Evolutionary conservation across 2,888 invertebrate genomes (phyloP).

Genomic region (Phaonia tiefii): DNA sequence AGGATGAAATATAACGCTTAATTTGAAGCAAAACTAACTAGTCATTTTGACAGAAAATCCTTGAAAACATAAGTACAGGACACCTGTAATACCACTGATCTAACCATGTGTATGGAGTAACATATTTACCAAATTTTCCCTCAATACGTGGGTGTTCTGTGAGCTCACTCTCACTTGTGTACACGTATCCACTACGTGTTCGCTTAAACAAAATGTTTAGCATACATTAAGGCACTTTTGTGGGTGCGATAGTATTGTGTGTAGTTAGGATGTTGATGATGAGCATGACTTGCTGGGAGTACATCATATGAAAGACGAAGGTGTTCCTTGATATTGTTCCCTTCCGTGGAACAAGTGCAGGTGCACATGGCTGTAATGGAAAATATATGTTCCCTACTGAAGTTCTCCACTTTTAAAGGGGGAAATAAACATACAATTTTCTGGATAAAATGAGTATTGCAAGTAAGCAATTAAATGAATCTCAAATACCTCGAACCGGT

Average conservation of each 20-base stretch:
- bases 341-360: background rate
- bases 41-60: constrained; percentile 61
- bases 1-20: constrained; percentile 35
- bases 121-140: no score
- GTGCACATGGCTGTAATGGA: background rate
- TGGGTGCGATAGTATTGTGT: background rate
- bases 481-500: constrained; percentile 63
- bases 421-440: background rate
- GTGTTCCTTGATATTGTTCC: background rate
- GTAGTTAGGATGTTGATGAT: constrained; percentile 3
- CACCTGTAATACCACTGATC: constrained; percentile 10
- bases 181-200: constrained; percentile 11
- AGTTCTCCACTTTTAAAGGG: no score
- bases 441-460: constrained; percentile 28
- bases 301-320: background rate
- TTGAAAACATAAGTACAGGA: constrained; percentile 6
- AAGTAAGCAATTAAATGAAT: constrained; percentile 67
- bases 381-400: background rate
- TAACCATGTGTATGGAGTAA: background rate
- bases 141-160: background rate
- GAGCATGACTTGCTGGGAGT: constrained; percentile 5
- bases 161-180: background rate
- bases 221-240: constrained; percentile 17
- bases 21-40: constrained; percentile 53
- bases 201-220: constrained; percentile 2